Evolutionary conservation across 2,888 invertebrate genomes (phyloP), one percentile per base, ranked within the genome.

Genomic region (Noctua pronuba): DNA sequence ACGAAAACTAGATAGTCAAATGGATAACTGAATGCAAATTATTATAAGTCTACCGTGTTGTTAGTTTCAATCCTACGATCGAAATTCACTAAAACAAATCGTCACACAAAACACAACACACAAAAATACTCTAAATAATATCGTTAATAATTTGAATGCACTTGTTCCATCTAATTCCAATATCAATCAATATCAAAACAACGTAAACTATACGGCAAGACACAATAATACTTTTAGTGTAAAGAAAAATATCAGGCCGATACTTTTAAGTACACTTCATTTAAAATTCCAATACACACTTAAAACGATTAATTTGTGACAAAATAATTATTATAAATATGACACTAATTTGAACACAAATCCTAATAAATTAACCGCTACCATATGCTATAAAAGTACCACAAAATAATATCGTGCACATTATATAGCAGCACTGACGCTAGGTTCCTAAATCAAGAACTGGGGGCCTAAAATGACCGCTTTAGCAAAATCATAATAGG

Each of bases 291-390:
- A 87, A 83, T 81, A 86, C 81, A 88, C 80, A 75, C 84, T 79
- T 81, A 89, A 88, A 89, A 89, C 83, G 89, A 89, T 90, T 91
- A 90, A 89, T 92, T 94, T 95, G 94, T 94, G 96, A 95, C 94
- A 92, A 83, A 82, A 87, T 91, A 91, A 89, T 88, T 87, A 91
- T 84, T 92, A 92, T 91, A 93, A 94, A 95, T 96, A 96, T 96
- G 96, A 96, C 96, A 96, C 96, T 94, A 95, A 93, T 94, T 95
- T 96, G 96, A 96, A 96, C 96, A 96, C 96, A 96, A 92, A 92
- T 89, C 91, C 93, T 91, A 93, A 92, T 92, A 92, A 92, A 91
- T 92, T 91, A 92, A 90, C 73, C 76, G 85, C 90, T 92, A 92
- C 83, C 81, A 67, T 84, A 85, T 76, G 73, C 79, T 86, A 87